A percentile compares a stretch with the other conserved stretches of the same genome.
Conservation (phyloP, 2,113 vertebrate species). For the Ciconia stormi region DNA sequence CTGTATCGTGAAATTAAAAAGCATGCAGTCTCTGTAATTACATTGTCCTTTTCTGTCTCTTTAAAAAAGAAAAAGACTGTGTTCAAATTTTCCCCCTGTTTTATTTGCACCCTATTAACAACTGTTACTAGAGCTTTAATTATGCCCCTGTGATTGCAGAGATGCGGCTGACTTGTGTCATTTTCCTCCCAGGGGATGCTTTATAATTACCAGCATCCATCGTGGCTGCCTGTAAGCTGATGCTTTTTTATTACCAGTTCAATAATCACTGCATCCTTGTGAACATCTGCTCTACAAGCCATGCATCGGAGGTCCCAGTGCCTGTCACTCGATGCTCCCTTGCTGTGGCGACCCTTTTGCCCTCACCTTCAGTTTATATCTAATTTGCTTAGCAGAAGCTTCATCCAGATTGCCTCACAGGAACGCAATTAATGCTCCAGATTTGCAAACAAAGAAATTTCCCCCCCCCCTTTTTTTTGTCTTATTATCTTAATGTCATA, state of each 20-base stretch:
- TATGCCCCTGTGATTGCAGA: constrained; percentile 92
- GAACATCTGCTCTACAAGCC: constrained; percentile 95
- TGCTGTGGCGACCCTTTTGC: constrained; percentile 87
- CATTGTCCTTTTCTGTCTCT: constrained; percentile 79
- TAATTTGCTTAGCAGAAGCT: constrained; percentile 91
- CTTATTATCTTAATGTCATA: constrained; percentile 75
- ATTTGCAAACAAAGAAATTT: constrained; percentile 81
- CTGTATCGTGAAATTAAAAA: constrained; percentile 75
- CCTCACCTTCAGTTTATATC: constrained; percentile 86
- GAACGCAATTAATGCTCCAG: constrained; percentile 79
- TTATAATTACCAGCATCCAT: constrained; percentile 99
- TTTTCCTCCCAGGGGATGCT: constrained; percentile 93
- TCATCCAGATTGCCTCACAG: constrained; percentile 78
- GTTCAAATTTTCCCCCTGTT: constrained; percentile 84
- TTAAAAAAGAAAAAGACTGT: constrained; percentile 77
- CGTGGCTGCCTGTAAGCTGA: constrained; percentile 86
- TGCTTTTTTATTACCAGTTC: constrained; percentile 90
- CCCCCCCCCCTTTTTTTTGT: constrained; percentile 13
- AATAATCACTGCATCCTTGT: constrained; percentile 92
- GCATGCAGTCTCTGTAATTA: constrained; percentile 76
- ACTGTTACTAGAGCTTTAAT: constrained; percentile 98
- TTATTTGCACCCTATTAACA: constrained; percentile 98
- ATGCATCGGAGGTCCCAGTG: constrained; percentile 87
- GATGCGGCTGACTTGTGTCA: constrained; percentile 95
- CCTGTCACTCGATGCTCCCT: constrained; percentile 90